Percentiles rank a stretch among this genome's conserved stretches.
Conservation (phyloP, 2,888 invertebrate genomes). For the Xestia c-nigrum region DNA sequence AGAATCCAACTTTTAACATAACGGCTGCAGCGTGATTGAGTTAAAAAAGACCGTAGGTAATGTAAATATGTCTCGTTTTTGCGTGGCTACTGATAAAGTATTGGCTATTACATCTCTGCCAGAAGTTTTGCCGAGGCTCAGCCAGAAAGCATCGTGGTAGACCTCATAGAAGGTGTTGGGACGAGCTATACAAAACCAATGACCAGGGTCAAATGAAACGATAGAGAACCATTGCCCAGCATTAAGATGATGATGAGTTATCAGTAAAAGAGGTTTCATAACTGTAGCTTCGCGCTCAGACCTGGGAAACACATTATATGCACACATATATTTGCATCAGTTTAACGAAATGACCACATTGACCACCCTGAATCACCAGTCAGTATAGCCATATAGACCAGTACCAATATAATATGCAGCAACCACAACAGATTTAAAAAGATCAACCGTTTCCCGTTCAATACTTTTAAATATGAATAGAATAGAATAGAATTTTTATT, state of each 20-base stretch:
- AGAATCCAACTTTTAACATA: conserved; percentile 16
- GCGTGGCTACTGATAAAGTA: neutral
- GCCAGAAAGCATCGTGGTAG: neutral
- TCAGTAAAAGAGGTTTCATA: neutral
- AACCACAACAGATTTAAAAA: neutral
- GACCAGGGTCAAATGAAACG: neutral
- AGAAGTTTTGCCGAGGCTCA: neutral
- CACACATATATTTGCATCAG: neutral
- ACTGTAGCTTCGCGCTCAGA: neutral
- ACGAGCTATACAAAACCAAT: neutral
- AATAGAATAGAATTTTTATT: no score
- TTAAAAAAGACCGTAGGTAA: neutral
- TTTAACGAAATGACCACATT: neutral
- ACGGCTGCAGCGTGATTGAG: neutral
- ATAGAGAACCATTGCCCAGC: neutral
- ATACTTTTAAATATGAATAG: neutral
- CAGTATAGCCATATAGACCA: neutral
- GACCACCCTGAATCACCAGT: neutral
- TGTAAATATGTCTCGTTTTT: neutral
- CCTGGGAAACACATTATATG: neutral
- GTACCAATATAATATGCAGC: neutral
- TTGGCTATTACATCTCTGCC: neutral
- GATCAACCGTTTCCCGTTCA: neutral
- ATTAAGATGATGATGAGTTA: neutral
- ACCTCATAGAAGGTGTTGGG: neutral